A percentile compares a stretch with the other conserved stretches of the same genome.
phyloP scores from a whole-genome alignment of 2,113 vertebrate species.

The Hoplias malabaricus region DNA sequence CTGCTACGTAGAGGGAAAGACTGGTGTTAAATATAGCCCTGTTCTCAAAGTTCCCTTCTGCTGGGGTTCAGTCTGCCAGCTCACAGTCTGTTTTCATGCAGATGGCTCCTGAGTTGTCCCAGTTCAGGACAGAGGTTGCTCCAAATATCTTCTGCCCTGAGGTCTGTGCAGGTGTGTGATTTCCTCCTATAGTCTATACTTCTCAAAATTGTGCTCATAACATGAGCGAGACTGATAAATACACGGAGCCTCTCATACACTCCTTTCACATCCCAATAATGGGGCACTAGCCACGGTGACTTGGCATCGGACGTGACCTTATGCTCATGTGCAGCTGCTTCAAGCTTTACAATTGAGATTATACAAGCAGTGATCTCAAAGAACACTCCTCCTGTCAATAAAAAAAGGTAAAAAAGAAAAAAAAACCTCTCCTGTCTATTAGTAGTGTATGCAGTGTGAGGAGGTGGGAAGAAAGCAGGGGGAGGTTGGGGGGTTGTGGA shows the following conservation, averaged over 20 bases:
- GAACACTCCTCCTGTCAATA: too few species aligned
- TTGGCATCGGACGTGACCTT: too few species aligned
- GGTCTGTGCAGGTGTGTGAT: background rate
- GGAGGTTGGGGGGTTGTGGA: constrained; percentile 47
- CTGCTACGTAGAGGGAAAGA: background rate
- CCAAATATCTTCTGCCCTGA: background rate
- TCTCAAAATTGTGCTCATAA: constrained; percentile 20
- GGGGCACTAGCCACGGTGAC: too few species aligned
- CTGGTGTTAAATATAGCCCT: background rate
- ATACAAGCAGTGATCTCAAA: too few species aligned
- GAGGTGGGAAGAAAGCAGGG: constrained; percentile 44
- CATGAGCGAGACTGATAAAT: too few species aligned
- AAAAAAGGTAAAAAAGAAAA: constrained; percentile 17
- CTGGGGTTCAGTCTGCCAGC: background rate
- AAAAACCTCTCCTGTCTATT: background rate
- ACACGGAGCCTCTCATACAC: too few species aligned
- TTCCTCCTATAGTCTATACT: constrained; percentile 7
- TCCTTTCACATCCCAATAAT: too few species aligned
- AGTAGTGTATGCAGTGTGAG: constrained; percentile 23
- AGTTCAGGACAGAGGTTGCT: background rate
- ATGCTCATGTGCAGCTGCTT: too few species aligned
- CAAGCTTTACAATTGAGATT: too few species aligned
- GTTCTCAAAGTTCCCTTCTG: background rate
- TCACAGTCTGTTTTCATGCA: background rate
- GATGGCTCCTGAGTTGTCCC: background rate